Percentiles rank a stretch among this genome's conserved stretches.
Conservation (phyloP, 2,797 vertebrate species). For the Cuculus canorus region DNA sequence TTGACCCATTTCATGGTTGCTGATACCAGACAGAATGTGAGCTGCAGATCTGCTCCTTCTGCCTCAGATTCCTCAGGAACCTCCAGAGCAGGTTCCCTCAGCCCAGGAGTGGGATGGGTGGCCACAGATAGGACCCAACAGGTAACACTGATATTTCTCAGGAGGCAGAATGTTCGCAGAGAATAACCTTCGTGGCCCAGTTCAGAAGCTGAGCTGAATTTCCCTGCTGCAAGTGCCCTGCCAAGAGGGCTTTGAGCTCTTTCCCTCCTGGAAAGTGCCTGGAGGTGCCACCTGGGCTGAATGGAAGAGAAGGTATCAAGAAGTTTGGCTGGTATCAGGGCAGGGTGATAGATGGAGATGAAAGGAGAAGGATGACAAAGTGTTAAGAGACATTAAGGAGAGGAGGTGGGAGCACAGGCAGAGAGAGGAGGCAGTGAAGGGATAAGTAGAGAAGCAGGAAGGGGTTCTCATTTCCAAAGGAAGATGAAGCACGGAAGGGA, state of each 20-base stretch:
- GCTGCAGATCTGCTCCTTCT: background rate
- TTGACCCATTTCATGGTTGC: background rate
- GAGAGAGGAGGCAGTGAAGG: background rate
- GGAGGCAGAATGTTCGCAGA: accelerated
- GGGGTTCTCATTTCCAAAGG: background rate
- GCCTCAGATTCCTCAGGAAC: background rate
- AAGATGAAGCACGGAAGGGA: background rate
- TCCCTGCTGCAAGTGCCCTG: background rate
- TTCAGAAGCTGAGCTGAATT: background rate
- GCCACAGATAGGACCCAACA: background rate
- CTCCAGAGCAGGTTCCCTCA: background rate
- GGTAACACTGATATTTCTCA: background rate
- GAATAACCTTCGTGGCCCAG: background rate
- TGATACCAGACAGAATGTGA: background rate
- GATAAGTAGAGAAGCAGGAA: background rate
- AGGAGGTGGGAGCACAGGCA: background rate
- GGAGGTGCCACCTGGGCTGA: background rate
- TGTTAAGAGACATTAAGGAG: background rate
- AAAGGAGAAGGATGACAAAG: background rate
- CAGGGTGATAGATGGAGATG: background rate
- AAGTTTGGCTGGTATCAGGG: background rate
- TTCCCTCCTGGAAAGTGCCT: background rate
- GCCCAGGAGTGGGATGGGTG: background rate
- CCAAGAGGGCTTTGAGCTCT: background rate
- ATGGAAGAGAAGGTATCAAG: background rate